Percentiles rank a stretch among this genome's conserved stretches.
Conservation (phyloP, 2,797 vertebrate genomes). For the Urocyon cinereoargenteus region DNA sequence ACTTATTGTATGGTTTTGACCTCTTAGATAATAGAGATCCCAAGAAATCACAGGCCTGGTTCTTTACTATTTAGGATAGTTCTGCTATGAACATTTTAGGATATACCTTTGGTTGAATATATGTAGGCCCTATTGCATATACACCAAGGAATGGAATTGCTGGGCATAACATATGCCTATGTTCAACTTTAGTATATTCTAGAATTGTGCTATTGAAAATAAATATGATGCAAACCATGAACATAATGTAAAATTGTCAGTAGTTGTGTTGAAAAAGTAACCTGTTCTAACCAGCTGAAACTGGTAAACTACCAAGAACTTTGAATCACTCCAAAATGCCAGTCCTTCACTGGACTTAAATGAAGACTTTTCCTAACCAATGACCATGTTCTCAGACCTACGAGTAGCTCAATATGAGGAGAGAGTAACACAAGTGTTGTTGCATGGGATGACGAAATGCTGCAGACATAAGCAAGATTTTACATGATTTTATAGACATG, state of each 20-base stretch:
- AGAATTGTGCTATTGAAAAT: not conserved
- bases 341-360: not conserved
- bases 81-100: not conserved
- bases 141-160: not conserved
- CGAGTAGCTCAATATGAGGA: not conserved
- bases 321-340: not conserved
- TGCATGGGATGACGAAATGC: not conserved
- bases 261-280: not conserved
- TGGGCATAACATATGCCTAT: not conserved
- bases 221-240: not conserved
- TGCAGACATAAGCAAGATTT: not conserved
- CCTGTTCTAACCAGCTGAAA: not conserved
- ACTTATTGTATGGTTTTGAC: not conserved
- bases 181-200: not conserved
- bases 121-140: not conserved
- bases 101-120: not conserved
- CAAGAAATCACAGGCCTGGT: not conserved
- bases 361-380: not conserved
- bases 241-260: not conserved
- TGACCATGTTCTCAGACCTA: not conserved
- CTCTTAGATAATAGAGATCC: not conserved
- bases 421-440: not conserved
- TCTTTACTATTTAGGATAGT: not conserved
- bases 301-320: not conserved
- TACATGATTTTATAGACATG: not conserved